phyloP scores from a whole-genome alignment of 2,113 vertebrate species.

The Scophthalmus maximus region DNA sequence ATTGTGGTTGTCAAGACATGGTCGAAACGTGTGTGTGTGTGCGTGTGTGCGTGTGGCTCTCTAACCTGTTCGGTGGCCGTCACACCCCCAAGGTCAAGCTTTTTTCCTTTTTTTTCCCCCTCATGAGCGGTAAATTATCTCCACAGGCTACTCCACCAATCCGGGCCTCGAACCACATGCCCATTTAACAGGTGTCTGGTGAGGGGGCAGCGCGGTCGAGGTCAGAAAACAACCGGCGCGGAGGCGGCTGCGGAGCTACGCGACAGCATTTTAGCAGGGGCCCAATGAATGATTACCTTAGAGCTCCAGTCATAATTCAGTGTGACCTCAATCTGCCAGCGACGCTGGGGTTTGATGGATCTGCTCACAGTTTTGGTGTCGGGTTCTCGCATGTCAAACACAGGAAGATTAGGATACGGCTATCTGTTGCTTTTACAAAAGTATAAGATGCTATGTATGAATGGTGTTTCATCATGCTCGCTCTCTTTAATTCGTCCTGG shows the following conservation, averaged over 20 bases:
- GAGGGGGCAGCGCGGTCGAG: slow-evolving; percentile 71
- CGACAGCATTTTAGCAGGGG: slow-evolving; percentile 65
- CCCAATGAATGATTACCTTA: slow-evolving; percentile 84
- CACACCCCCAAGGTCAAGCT: slow-evolving; percentile 70
- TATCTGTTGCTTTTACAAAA: slow-evolving; percentile 73
- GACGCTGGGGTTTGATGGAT: slow-evolving; percentile 78
- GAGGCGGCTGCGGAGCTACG: slow-evolving; percentile 48
- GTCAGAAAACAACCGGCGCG: slow-evolving; percentile 67
- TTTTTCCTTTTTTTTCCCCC: slow-evolving; percentile 12
- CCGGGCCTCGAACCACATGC: slow-evolving; percentile 41
- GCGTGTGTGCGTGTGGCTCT: slow-evolving; percentile 23
- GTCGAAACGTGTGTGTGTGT: slow-evolving; percentile 27
- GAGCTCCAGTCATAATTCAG: slow-evolving; percentile 85
- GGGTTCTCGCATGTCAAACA: slow-evolving; percentile 76
- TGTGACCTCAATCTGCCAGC: slow-evolving; percentile 86
- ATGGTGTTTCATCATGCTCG: slow-evolving; percentile 12
- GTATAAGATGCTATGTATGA: slow-evolving; percentile 53
- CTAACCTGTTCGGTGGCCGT: slow-evolving; percentile 27
- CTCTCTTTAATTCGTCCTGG: slow-evolving; percentile 12
- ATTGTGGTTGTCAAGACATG: slow-evolving; percentile 54
- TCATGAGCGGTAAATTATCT: slow-evolving; percentile 73
- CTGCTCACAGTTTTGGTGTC: slow-evolving; percentile 75
- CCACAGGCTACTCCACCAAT: slow-evolving; percentile 46
- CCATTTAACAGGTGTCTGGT: slow-evolving; percentile 73
- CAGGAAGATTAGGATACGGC: slow-evolving; percentile 68